Conservation (phyloP, 2,113 vertebrate genomes). For the Siniperca knerii region DNA sequence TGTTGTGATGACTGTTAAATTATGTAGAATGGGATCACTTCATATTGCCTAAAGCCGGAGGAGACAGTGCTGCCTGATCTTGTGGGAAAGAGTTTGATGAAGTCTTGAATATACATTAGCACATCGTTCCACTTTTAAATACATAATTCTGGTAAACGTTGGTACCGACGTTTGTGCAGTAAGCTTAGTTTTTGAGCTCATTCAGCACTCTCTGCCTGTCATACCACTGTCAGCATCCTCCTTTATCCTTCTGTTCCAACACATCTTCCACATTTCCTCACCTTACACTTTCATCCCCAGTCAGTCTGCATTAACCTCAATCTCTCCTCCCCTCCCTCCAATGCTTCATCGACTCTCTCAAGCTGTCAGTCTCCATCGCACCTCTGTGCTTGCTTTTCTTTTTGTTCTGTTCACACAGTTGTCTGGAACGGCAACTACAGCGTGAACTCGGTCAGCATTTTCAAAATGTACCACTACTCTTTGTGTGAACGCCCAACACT, state of each 20-base stretch:
- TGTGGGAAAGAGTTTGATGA: conserved; percentile 26
- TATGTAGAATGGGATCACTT: conserved; percentile 18
- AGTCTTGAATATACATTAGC: conserved; percentile 30
- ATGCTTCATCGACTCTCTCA: conserved; percentile 41
- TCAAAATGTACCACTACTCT: conserved; percentile 2
- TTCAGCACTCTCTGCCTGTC: conserved; percentile 58
- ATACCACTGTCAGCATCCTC: conserved; percentile 56
- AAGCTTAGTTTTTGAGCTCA: conserved; percentile 33
- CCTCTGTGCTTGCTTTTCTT: conserved; percentile 37
- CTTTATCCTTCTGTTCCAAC: conserved; percentile 57
- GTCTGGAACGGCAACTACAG: conserved; percentile 16
- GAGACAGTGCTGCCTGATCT: conserved; percentile 19
- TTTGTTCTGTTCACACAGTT: conserved; percentile 29
- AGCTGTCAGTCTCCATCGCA: conserved; percentile 60
- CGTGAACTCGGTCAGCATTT: conserved; percentile 38
- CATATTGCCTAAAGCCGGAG: conserved; percentile 8
- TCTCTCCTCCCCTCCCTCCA: conserved; percentile 44
- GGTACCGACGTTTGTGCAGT: not conserved
- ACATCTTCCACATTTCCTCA: conserved; percentile 59
- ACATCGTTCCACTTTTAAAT: not conserved
- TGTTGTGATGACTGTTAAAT: conserved; percentile 18
- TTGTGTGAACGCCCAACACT: not conserved
- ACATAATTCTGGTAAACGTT: conserved; percentile 27
- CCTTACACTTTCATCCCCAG: conserved; percentile 54
- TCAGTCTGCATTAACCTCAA: conserved; percentile 66